Base-by-base conservation (phyloP, 2,888 invertebrate species). In the Parochlus steinenii region DNA sequence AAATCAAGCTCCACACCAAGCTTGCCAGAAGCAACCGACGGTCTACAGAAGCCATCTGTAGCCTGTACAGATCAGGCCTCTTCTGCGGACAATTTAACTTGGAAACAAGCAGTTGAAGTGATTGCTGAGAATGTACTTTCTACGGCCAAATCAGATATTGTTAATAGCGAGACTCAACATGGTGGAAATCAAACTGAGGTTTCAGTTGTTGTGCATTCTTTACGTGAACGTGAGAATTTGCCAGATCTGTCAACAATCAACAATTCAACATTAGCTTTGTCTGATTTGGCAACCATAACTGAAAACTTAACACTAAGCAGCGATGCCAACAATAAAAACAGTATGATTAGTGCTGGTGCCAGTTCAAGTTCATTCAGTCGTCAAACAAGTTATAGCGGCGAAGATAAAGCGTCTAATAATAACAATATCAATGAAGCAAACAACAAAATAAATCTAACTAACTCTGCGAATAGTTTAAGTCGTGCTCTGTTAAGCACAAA, bases 1-100 rank as follows among this genome's bases (percentile, higher is more conserved):
- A 93, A 93, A 62, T 90, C 90, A 41, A 90, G 83, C 58, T 93
- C 92, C 24, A 95, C 93, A 6, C 92, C 93, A 12, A 92, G 90
- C 55, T 64, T 93, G 48, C 86, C 89, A 0, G 90, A 92, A 52
- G 86, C 86, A 22, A 85, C 77, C 1, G 86, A 86, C 46, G 47
- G 53, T 8, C 40, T 40, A 34, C 34, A 42, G 14, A 61, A 62
- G 45, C 63, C 71, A 23, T 85, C 90, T 0, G 87, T 90, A 12
- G 89, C 89, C n/a, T 80, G 83, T 10, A 89, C 89, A 2, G 93
- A 93, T 51, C 93, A 93, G 61, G 89, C 92, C 7, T 85, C 89
- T 1, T 92, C 92, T 2, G 90, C 90, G 1, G 93, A 93, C 55
- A 92, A 90, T 61, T 70, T 93, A 40, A 71, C 78, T 26, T 77